Conservation (phyloP, 2,113 vertebrate species). For the Cryptoleucopteryx plumbea region DNA sequence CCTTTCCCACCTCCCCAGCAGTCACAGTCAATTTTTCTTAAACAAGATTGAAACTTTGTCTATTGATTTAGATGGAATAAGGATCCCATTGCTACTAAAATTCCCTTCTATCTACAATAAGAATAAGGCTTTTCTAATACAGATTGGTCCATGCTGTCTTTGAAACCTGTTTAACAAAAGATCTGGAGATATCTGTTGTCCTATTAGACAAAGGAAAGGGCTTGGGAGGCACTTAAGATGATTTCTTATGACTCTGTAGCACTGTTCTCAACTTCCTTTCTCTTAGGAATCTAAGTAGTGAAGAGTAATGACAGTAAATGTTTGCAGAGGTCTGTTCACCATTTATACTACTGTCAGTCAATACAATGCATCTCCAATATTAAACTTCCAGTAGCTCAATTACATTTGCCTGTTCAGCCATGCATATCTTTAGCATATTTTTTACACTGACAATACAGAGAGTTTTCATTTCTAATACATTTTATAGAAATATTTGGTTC, state of each 20-base stretch:
- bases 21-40: background rate
- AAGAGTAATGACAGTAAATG: background rate
- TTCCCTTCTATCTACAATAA: background rate
- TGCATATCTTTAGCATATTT: background rate
- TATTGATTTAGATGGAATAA: background rate
- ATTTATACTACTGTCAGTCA: conserved; percentile 26
- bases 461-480: background rate
- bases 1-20: background rate
- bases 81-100: background rate
- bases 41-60: background rate
- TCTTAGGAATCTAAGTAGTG: background rate
- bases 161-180: background rate
- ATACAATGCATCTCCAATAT: background rate
- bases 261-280: background rate
- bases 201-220: background rate
- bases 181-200: background rate
- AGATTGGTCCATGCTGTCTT: background rate
- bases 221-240: background rate
- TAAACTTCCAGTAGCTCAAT: conserved; percentile 8
- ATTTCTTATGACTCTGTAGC: background rate
- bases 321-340: background rate
- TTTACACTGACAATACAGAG: background rate
- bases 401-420: conserved; percentile 7
- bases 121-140: background rate
- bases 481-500: background rate